Percentiles rank a stretch among this genome's conserved stretches.
These are phyloP conservation scores for Hirtodrosophila confusa DNA, from an alignment of 2,888 invertebrate species.

Conservation along the genomic window DNA sequence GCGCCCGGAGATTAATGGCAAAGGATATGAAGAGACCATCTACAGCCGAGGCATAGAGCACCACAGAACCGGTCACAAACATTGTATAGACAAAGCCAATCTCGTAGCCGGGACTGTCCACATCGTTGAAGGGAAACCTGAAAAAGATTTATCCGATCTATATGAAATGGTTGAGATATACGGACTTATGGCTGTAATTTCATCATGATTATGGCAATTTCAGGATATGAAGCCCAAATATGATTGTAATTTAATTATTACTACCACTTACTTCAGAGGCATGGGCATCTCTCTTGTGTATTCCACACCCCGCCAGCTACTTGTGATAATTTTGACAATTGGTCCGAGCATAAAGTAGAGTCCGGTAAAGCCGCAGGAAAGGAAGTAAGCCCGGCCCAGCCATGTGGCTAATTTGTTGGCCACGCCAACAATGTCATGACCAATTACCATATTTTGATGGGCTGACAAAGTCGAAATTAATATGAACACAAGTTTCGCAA, in stretches of 20 bases:
- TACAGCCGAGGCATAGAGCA: slow-evolving; percentile 74
- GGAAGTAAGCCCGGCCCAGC: slow-evolving; percentile 68
- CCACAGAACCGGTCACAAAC: slow-evolving; percentile 66
- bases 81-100: slow-evolving; percentile 70
- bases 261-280: slow-evolving; percentile 73
- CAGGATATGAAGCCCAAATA: too few species aligned
- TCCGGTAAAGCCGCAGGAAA: slow-evolving; percentile 73
- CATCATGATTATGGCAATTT: too few species aligned
- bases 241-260: too few species aligned
- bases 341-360: slow-evolving; percentile 80
- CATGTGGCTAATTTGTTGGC: slow-evolving; percentile 66
- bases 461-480: slow-evolving; percentile 38
- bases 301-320: slow-evolving; percentile 35
- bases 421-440: slow-evolving; percentile 39
- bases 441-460: slow-evolving; percentile 22
- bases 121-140: slow-evolving; percentile 78
- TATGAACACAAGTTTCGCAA: slow-evolving; percentile 9
- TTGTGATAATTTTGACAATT: slow-evolving; percentile 64
- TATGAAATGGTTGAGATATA: too few species aligned
- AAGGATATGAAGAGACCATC: slow-evolving; percentile 81
- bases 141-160: too few species aligned
- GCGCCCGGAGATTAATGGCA: slow-evolving; percentile 77
- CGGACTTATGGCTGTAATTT: too few species aligned
- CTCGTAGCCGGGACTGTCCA: slow-evolving; percentile 75
- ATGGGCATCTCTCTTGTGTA: slow-evolving; percentile 74